Base-by-base conservation (phyloP, 2,113 vertebrate species). In the Bagarius yarrelli region DNA sequence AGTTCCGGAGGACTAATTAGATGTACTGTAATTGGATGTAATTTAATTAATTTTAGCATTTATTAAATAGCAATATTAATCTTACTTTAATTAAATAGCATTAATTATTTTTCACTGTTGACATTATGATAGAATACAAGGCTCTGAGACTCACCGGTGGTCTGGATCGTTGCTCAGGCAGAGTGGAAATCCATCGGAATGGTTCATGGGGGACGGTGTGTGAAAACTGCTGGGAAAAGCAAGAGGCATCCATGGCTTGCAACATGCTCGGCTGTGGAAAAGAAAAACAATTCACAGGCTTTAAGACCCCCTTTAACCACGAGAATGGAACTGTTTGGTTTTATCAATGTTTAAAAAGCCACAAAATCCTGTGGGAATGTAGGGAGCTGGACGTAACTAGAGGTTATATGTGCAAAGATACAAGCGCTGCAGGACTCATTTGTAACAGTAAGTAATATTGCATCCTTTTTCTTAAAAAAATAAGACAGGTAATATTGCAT, bases 131-230 rank as follows among this genome's bases (percentile, higher is more conserved):
- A 93, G 92, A 93, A 74, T 90, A 91, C 86, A 90, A 59, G 67
- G 89, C 27, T 0, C n/a, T 93, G 6, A 81, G 91, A 47, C 86
- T 93, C 59, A 89, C 85, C 0, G 91, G 92, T 9, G 91, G 92
- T 50, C 0, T 87, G 81, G 92, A 93, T 81, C 88, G 66, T 32
- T 93, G 92, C 79, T 86, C 92, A 1, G 92, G 92, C 19, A 88
- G 80, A 81, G 83, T 93, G 82, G 92, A 93, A 84, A 74, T 92
- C 67, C 92, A 93, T 71, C 91, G 92, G 2, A 91, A 93, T 0
- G 91, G 90, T 70, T 89, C 82, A 18, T 93, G 92, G 92, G 90
- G 91, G 2, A 85, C 84, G 0, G 81, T 93, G 76, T 91, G 89
- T 32, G 84, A 93, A 21, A 78, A 52, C 74, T 86, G 86, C 83